These are phyloP conservation scores for Copidosoma aretas DNA, from an alignment of 2,888 invertebrate genomes.

Conservation along the genomic window DNA sequence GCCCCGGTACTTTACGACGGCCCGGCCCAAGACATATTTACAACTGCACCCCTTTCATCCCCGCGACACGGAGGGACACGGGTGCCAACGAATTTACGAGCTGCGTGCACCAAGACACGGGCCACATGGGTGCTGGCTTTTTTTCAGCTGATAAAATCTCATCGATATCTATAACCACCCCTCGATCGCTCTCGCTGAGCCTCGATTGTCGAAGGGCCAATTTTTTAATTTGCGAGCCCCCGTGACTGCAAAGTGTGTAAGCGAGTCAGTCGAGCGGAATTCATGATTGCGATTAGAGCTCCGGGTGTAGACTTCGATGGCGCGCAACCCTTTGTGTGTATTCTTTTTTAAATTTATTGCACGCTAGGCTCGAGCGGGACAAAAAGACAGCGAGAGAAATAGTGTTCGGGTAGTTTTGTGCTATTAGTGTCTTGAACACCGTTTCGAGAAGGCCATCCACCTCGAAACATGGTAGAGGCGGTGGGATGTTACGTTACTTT, in stretches of 20 bases:
- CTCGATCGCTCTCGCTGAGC: background rate
- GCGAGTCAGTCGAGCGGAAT: constrained; percentile 29
- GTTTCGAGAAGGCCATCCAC: too few species aligned
- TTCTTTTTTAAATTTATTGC: background rate
- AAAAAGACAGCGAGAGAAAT: background rate
- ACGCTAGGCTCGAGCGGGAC: background rate
- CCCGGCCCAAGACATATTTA: constrained; percentile 31
- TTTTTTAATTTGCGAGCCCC: constrained; percentile 34
- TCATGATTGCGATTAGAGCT: constrained; percentile 31
- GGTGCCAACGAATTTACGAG: constrained; percentile 35
- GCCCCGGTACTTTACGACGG: constrained; percentile 29
- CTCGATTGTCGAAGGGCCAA: constrained; percentile 21
- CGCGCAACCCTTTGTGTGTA: background rate
- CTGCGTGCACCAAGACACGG: constrained; percentile 4
- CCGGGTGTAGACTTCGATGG: constrained; percentile 7
- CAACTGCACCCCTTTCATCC: constrained; percentile 27
- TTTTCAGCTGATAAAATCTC: constrained; percentile 38
- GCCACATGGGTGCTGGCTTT: constrained; percentile 19
- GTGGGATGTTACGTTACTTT: too few species aligned
- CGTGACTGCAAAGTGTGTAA: constrained; percentile 2
- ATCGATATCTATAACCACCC: constrained; percentile 31
- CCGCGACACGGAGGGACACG: constrained; percentile 14
- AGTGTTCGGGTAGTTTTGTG: background rate
- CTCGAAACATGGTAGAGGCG: too few species aligned
- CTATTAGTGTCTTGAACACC: too few species aligned